Evolutionary conservation across 2,113 vertebrate genomes (phyloP), one percentile per base, ranked within the genome.

Genomic region (Pogona vitticeps): DNA sequence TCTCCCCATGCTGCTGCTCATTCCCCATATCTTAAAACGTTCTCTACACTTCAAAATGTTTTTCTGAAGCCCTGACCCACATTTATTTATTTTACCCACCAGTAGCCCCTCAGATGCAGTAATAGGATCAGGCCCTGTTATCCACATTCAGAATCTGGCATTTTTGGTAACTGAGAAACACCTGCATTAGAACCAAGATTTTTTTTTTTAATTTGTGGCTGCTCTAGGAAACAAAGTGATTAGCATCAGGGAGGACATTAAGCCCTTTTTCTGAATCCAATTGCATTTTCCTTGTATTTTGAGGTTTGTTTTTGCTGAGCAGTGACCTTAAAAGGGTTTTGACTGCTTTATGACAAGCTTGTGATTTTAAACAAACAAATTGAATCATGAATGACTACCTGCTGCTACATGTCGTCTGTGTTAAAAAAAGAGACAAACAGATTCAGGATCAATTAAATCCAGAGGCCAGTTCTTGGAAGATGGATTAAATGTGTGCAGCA

Each of bases 391-490:
- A 61, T 63, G 58, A n/a, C 33, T 3, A 46, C 52, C 76, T 31
- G 23, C 75, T 78, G 75, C 40, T 14, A 28, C 71, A 77, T 42
- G 80, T 89, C n/a, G 20, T 59, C 72, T 40, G 0, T 40, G 0
- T 52, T 82, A 1, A 8, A 61, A 63, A 90, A 86, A 82, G 42
- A 77, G 15, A 58, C 6, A 73, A 68, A 42, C 28, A 0, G 13
- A 73, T 90, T 89, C 77, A 80, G 17, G 59, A 88, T 85, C 80
- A 93, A 85, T 84, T 88, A 65, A 86, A 71, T 56, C 76, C 75
- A 33, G 86, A 61, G 72, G 89, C 7, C 33, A 70, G 70, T 46
- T 93, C 33, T 82, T 76, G 84, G 78, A 85, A 93, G 81, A 81
- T 84, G 23, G 28, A 72, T 33, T 73, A 85, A 88, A 85, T 83